These are phyloP conservation scores for Cossypha dichroa DNA, from an alignment of 2,797 vertebrate species.

Conservation along the genomic window DNA sequence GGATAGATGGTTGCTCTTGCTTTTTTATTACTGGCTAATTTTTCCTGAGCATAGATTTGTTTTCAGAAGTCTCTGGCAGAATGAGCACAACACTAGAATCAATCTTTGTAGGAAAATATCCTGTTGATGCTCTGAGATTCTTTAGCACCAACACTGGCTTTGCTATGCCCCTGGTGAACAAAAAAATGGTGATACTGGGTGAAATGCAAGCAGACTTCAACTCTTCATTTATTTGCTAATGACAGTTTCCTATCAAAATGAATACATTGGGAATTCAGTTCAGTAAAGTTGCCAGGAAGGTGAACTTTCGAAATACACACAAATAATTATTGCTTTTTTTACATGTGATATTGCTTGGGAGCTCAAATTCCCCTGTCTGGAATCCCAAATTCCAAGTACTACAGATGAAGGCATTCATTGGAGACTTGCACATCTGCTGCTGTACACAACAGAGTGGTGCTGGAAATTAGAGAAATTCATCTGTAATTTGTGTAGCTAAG, in stretches of 20 bases:
- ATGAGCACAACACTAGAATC: not conserved
- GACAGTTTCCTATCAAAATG: constrained; percentile 29
- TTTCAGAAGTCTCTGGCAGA: constrained; percentile 13
- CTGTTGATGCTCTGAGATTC: not conserved
- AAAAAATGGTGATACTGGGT: not conserved
- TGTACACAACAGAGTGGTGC: not conserved
- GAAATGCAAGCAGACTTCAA: not conserved
- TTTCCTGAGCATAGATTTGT: constrained; percentile 1
- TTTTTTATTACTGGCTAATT: not conserved
- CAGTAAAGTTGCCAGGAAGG: constrained; percentile 27
- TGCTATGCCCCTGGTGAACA: not conserved
- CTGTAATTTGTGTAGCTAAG: constrained; percentile 16
- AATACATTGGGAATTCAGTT: constrained; percentile 38
- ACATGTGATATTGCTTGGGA: constrained; percentile 53
- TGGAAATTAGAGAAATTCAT: constrained; percentile 33
- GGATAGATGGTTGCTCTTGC: not conserved
- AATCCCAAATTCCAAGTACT: constrained; percentile 20
- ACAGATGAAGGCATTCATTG: constrained; percentile 4
- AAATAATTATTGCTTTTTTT: constrained; percentile 18
- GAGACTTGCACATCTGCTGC: constrained; percentile 31
- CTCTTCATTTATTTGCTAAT: constrained; percentile 48
- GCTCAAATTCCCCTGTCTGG: constrained; percentile 36
- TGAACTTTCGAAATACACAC: constrained; percentile 49
- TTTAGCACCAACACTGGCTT: not conserved
- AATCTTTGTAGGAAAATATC: not conserved